A percentile compares a stretch with the other conserved stretches of the same genome.
These are phyloP conservation scores for Pilophorus perplexus DNA, from an alignment of 2,888 invertebrate genomes.

Conservation along the genomic window DNA sequence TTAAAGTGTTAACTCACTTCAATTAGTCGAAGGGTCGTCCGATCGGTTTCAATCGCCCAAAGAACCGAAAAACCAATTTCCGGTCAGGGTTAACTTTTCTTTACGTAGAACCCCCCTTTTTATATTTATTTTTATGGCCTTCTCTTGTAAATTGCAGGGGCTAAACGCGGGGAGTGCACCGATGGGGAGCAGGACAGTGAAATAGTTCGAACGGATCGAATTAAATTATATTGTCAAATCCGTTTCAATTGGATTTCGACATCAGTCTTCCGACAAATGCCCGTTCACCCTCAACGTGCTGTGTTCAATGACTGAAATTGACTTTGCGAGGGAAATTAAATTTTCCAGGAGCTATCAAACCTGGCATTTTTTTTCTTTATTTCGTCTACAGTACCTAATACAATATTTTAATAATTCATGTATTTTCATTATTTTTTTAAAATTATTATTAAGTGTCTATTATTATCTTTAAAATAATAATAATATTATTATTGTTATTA, in stretches of 20 bases:
- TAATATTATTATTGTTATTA: too few relatives aligned
- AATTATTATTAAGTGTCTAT: too few relatives aligned
- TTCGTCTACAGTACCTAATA: too few relatives aligned
- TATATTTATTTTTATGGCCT: slow-evolving; percentile 9
- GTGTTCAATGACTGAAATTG: too few relatives aligned
- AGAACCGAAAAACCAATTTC: slow-evolving; percentile 9
- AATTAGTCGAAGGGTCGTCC: not conserved
- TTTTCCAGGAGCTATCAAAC: too few relatives aligned
- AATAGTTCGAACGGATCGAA: slow-evolving; percentile 23
- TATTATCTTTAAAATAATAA: too few relatives aligned
- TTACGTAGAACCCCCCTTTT: not conserved
- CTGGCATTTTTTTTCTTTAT: too few relatives aligned
- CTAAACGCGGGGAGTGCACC: not conserved
- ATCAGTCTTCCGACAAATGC: too few relatives aligned
- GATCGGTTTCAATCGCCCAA: slow-evolving; percentile 3
- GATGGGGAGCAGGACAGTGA: slow-evolving; percentile 8
- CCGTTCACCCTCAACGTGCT: too few relatives aligned
- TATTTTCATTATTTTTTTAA: too few relatives aligned
- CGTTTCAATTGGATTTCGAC: slow-evolving; percentile 9
- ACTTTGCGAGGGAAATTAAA: too few relatives aligned
- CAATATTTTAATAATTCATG: too few relatives aligned
- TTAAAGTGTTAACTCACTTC: slow-evolving; percentile 16
- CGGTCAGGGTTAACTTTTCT: not conserved
- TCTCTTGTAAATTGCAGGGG: slow-evolving; percentile 30
- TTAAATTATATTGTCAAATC: slow-evolving; percentile 32